These are phyloP conservation scores for Eupithecia subumbrata DNA, from an alignment of 2,888 invertebrate species.

Conservation along the genomic window DNA sequence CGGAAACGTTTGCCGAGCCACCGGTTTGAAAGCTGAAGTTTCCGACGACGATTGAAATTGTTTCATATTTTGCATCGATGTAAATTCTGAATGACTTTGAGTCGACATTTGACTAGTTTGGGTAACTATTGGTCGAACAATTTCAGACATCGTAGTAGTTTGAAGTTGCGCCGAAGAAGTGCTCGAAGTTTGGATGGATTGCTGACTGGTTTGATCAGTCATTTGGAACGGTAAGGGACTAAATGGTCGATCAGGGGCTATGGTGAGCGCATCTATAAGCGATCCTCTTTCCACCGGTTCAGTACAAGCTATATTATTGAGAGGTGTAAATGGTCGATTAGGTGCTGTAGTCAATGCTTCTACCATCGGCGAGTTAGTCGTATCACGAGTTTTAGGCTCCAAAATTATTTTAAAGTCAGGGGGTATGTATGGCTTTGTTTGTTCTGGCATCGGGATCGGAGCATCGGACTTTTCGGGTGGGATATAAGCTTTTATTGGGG, in stretches of 20 bases:
- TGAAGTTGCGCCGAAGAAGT: conserved; percentile 43
- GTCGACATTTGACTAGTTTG: conserved; percentile 64
- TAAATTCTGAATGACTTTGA: conserved; percentile 62
- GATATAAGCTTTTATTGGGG: conserved; percentile 77
- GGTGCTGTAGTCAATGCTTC: conserved; percentile 88
- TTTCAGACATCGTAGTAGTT: conserved; percentile 59
- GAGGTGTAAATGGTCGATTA: conserved; percentile 85
- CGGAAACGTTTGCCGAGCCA: conserved; percentile 74
- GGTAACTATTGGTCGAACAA: conserved; percentile 67
- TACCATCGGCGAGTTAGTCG: conserved; percentile 85
- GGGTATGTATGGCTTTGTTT: conserved; percentile 87
- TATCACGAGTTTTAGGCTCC: conserved; percentile 77
- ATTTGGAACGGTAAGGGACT: conserved; percentile 81
- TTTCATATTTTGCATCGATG: conserved; percentile 70
- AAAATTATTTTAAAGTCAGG: conserved; percentile 85
- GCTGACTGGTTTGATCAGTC: conserved; percentile 64
- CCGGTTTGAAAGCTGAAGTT: conserved; percentile 77
- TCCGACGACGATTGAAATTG: conserved; percentile 72
- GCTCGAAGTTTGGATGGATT: conserved; percentile 61
- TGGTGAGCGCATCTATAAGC: conserved; percentile 84
- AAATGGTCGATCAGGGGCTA: conserved; percentile 86
- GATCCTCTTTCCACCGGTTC: conserved; percentile 78
- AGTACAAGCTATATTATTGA: conserved; percentile 60
- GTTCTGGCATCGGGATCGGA: conserved; percentile 85
- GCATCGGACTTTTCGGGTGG: conserved; percentile 77